Base-by-base conservation (phyloP, 2,113 vertebrate species). In the Rhabdomys dilectus region DNA sequence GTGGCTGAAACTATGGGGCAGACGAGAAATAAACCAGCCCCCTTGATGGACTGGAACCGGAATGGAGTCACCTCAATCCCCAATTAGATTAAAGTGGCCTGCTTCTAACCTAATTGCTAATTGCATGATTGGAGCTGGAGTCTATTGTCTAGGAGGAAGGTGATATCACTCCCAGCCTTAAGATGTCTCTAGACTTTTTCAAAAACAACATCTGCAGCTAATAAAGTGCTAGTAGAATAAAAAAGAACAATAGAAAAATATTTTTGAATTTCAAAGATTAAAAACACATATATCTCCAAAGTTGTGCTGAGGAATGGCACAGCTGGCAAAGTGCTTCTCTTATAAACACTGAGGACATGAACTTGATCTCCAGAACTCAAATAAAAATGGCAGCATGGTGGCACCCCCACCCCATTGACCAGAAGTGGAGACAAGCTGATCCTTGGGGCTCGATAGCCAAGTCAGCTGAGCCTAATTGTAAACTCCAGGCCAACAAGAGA, bases 51-150 rank as follows among this genome's bases (percentile, higher is more conserved):
- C 7, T 77, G 66, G 87, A 77, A 68, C 80, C 9, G 48, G 58
- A 78, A 48, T 73, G 70, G 45, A 91, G 42, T 90, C 72, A 62
- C 93, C 78, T 81, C 66, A 80, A 58, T 75, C 9, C 31, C 39
- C 66, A 92, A 78, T 96, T 81, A 95, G 85, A 95, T 95, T 91
- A 92, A 68, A 91, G 39, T 39, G 70, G 75, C 88, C 89, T 93
- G 80, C 53, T 29, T 96, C 75, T 94, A 84, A 89, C 60, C 66
- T 96, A 93, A 96, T 78, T 93, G 87, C 9, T 96, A 95, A 96
- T 78, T 91, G 87, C 9, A 56, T 70, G 64, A 89, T 29, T 87
- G 53, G 93, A 93, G 66, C 34, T 77, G 39, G 86, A 88, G 85
- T 56, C 70, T 94, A 17, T 51, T 92, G 75, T 88, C 48, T 51